Percentiles rank a stretch among this genome's conserved stretches.
These are phyloP conservation scores for Channallabes apus DNA, from an alignment of 2,797 vertebrate genomes.

Conservation along the genomic window DNA sequence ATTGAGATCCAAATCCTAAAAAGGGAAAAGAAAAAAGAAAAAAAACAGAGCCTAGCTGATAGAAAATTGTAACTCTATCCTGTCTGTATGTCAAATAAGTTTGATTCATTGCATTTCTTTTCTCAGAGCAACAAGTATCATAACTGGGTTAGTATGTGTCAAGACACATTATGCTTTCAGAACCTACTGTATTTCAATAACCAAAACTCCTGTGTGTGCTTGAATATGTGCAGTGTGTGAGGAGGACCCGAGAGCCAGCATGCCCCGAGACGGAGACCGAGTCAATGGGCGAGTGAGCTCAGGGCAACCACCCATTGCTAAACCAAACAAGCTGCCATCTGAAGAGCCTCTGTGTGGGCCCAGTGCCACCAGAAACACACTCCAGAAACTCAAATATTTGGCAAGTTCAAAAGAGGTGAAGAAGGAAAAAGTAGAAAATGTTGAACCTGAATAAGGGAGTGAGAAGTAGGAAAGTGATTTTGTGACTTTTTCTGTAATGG, in stretches of 20 bases:
- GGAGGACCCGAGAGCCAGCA: conserved; percentile 54
- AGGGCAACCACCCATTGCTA: conserved; percentile 57
- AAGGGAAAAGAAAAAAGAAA: conserved; percentile 63
- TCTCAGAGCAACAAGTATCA: background rate
- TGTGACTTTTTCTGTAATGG: conserved; percentile 4
- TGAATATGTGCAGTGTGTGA: conserved; percentile 73
- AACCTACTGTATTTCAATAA: background rate
- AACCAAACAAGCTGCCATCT: conserved; percentile 70
- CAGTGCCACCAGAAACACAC: conserved; percentile 65
- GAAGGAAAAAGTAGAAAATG: conserved; percentile 26
- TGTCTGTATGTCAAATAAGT: conserved; percentile 54
- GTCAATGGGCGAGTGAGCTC: conserved; percentile 59
- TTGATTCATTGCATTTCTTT: background rate
- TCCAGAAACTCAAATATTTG: conserved; percentile 73
- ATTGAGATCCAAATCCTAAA: conserved; percentile 50
- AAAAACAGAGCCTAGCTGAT: conserved; percentile 61
- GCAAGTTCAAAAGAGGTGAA: conserved; percentile 60
- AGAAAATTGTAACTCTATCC: conserved; percentile 72
- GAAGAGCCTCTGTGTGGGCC: conserved; percentile 63
- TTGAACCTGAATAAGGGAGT: conserved; percentile 48
- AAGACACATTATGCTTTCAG: background rate
- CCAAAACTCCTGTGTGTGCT: background rate
- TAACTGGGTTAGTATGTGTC: background rate
- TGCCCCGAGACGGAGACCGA: conserved; percentile 55
- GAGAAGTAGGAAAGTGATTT: conserved; percentile 29